These are phyloP conservation scores for Drosophila aff. DNA, from an alignment of 1,140 invertebrate genomes.

Conservation along the genomic window DNA sequence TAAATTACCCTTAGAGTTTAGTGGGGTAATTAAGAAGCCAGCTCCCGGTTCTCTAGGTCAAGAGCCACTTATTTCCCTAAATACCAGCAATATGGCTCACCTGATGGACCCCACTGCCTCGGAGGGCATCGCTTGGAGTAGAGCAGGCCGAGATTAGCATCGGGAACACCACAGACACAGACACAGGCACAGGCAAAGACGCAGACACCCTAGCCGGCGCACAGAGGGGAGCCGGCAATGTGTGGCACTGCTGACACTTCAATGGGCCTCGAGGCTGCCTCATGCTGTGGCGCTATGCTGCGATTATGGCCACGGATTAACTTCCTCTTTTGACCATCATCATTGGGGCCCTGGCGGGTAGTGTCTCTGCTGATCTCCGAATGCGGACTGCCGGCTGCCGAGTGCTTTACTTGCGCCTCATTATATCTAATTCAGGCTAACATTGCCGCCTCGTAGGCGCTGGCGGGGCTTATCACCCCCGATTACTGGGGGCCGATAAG, in stretches of 20 bases:
- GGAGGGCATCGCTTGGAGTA: slow-evolving; percentile 1
- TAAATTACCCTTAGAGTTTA: no score
- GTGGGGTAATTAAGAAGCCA: no score
- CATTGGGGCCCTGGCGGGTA: slow-evolving; percentile 5
- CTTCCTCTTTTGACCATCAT: slow-evolving; percentile 65
- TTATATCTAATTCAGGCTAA: slow-evolving; percentile 40
- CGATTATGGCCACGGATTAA: slow-evolving; percentile 79
- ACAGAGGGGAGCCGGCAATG: slow-evolving; percentile 35
- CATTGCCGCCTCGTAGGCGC: slow-evolving; percentile 59
- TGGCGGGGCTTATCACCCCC: slow-evolving; percentile 40
- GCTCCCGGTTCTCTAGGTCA: no score
- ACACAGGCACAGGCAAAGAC: slow-evolving; percentile 22
- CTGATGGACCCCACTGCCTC: neutral
- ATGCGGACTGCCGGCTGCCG: neutral
- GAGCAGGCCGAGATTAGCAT: slow-evolving; percentile 58
- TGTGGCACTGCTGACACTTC: slow-evolving; percentile 75
- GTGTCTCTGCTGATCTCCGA: slow-evolving; percentile 22
- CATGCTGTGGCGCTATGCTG: slow-evolving; percentile 83
- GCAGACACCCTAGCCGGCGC: slow-evolving; percentile 31
- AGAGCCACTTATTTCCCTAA: no score
- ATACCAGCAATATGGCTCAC: neutral
- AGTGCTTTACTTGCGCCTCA: slow-evolving; percentile 6
- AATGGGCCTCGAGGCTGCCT: slow-evolving; percentile 70
- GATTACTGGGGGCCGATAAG: slow-evolving; percentile 39
- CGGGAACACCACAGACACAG: slow-evolving; percentile 3